phyloP scores from a whole-genome alignment of 2,888 invertebrate genomes.

The Tuberolachnus salignus region DNA sequence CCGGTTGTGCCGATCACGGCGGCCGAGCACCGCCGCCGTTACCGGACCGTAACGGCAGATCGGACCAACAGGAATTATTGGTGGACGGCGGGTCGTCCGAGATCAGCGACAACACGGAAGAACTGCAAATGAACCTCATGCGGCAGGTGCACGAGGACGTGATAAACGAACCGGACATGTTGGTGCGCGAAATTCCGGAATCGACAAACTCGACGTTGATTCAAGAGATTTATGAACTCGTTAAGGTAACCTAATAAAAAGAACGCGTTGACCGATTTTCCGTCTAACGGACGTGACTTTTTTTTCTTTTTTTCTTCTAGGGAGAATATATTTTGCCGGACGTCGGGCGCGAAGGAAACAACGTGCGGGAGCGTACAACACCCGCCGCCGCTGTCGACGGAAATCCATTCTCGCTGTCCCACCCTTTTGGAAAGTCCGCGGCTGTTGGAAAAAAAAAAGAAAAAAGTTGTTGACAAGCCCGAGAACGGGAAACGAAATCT shows the following conservation, averaged over 20 bases:
- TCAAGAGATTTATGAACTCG: not conserved
- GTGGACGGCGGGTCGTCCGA: conserved; percentile 13
- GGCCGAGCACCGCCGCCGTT: not conserved
- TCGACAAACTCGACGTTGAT: not conserved
- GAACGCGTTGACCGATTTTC: too few species aligned
- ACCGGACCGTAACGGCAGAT: not conserved
- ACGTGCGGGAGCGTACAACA: not conserved
- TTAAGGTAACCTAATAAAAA: not conserved
- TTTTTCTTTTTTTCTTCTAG: not conserved
- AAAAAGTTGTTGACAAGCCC: too few species aligned
- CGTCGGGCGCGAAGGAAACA: not conserved
- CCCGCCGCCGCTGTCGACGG: not conserved
- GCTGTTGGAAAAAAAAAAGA: not conserved
- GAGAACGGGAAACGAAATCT: not conserved
- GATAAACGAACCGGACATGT: conserved; percentile 28
- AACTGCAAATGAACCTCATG: conserved; percentile 31
- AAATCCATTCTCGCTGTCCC: conserved; percentile 5
- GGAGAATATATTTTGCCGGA: not conserved
- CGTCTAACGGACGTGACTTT: too few species aligned
- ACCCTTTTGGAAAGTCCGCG: too few species aligned
- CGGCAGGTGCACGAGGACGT: conserved; percentile 31
- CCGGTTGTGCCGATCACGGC: not conserved
- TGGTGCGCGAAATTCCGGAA: not conserved
- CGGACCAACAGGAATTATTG: not conserved
- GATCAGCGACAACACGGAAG: conserved; percentile 27